Percentiles rank a stretch among this genome's conserved stretches.
These are phyloP conservation scores for Athene noctua DNA, from an alignment of 2,113 vertebrate genomes.

Conservation along the genomic window DNA sequence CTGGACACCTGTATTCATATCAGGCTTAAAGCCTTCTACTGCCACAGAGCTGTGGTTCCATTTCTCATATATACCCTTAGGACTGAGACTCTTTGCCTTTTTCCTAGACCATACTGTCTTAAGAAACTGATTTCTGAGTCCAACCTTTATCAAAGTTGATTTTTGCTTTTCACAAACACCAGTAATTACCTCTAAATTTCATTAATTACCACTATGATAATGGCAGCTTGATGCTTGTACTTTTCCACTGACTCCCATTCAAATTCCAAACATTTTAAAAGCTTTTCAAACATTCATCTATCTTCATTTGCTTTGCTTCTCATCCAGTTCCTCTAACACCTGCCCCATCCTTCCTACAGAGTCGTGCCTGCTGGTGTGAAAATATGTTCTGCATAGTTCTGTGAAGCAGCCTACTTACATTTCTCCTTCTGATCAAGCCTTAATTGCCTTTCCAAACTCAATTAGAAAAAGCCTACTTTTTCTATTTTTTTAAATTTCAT, in stretches of 20 bases:
- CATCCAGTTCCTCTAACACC: conserved; percentile 25
- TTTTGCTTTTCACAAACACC: not conserved
- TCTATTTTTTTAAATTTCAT: not conserved
- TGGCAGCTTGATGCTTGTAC: not conserved
- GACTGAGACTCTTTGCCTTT: not conserved
- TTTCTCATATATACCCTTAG: not conserved
- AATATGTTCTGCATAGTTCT: conserved; percentile 19
- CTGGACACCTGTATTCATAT: not conserved
- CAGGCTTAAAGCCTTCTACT: not conserved
- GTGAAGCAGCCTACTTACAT: conserved; percentile 19
- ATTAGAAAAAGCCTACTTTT: not conserved
- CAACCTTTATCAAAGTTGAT: not conserved
- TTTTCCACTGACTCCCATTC: conserved; percentile 3
- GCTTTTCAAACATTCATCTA: conserved; percentile 34
- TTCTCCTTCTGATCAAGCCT: not conserved
- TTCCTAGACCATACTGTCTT: not conserved
- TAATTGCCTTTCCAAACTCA: conserved; percentile 17
- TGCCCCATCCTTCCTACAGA: conserved; percentile 34
- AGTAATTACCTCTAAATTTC: not conserved
- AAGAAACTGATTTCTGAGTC: not conserved
- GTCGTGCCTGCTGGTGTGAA: conserved; percentile 33
- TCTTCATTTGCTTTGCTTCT: conserved; percentile 45
- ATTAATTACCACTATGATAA: not conserved
- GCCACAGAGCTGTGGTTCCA: not conserved
- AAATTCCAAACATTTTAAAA: conserved; percentile 35